A percentile compares a stretch with the other conserved stretches of the same genome.
Evolutionary conservation across 53 echinoderm and acorn worm species (phyloP).

Genomic region (Paracentrotus lividus): DNA sequence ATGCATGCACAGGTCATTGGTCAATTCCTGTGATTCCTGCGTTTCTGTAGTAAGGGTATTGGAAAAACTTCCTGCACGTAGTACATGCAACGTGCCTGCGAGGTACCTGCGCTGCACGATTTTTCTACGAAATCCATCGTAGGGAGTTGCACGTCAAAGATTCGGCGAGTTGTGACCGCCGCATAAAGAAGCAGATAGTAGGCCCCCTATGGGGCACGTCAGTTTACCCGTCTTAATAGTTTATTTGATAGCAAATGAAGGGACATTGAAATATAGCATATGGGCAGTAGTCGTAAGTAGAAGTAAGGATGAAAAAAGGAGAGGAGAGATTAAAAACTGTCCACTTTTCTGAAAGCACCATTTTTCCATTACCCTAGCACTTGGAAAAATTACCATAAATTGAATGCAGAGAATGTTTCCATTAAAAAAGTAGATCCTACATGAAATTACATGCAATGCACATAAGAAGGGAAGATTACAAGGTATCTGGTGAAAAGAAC

Average conservation of each 20-base stretch:
- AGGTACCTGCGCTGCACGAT: too few relatives aligned
- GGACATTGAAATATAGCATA: neutral
- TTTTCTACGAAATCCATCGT: too few relatives aligned
- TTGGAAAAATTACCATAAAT: neutral
- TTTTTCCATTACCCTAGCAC: neutral
- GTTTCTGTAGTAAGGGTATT: too few relatives aligned
- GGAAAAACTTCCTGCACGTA: too few relatives aligned
- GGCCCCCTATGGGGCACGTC: neutral
- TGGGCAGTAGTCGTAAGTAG: too few relatives aligned
- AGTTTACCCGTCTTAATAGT: neutral
- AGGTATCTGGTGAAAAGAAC: neutral
- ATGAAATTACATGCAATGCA: neutral
- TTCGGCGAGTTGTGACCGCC: too few relatives aligned
- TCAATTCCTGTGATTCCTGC: too few relatives aligned
- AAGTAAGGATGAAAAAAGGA: neutral
- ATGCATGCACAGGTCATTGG: too few relatives aligned
- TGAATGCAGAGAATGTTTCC: neutral
- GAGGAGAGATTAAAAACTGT: neutral
- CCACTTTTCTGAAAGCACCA: conserved; percentile 25
- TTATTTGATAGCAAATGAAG: neutral
- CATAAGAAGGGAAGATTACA: neutral
- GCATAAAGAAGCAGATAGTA: too few relatives aligned
- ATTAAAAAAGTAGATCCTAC: neutral
- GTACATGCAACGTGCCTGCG: too few relatives aligned
- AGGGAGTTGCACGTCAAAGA: too few relatives aligned